Conservation (phyloP, 92 coral and sea anemone species). For the Epizoanthus scotinus region DNA sequence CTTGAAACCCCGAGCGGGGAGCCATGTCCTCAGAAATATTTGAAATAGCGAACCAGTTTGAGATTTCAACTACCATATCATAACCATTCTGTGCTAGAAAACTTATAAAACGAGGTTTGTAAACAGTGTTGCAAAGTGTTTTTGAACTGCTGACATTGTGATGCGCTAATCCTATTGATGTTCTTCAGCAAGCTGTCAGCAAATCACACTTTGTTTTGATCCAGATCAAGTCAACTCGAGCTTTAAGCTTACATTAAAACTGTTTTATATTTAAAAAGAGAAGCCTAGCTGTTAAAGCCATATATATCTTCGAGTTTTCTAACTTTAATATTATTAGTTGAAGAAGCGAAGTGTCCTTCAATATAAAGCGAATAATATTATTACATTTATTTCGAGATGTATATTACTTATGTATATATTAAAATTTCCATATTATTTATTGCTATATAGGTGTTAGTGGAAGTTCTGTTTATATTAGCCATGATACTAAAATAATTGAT, state of each 20-base stretch:
- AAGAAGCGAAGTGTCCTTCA: not conserved
- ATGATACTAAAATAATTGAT: conserved; percentile 1
- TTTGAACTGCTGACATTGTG: conserved; percentile 2
- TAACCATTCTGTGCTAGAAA: not conserved
- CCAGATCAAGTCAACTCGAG: not conserved
- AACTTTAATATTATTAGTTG: no score
- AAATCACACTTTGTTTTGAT: not conserved
- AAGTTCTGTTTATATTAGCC: conserved; percentile 2
- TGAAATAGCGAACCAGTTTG: not conserved
- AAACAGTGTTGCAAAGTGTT: conserved; percentile 13
- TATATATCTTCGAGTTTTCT: not conserved
- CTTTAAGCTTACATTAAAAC: not conserved
- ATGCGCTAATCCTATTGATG: conserved; percentile 11
- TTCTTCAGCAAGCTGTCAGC: not conserved
- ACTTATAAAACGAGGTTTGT: not conserved
- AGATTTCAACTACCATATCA: not conserved
- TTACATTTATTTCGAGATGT: not conserved
- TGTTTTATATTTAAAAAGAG: no score
- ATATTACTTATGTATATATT: not conserved
- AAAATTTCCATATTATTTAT: not conserved
- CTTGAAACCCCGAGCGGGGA: no score
- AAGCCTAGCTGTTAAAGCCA: no score
- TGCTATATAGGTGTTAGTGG: not conserved
- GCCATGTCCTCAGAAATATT: not conserved
- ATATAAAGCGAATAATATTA: not conserved